Evolutionary conservation across 2,113 vertebrate species (phyloP).

Genomic region (Montifringilla adamsi): DNA sequence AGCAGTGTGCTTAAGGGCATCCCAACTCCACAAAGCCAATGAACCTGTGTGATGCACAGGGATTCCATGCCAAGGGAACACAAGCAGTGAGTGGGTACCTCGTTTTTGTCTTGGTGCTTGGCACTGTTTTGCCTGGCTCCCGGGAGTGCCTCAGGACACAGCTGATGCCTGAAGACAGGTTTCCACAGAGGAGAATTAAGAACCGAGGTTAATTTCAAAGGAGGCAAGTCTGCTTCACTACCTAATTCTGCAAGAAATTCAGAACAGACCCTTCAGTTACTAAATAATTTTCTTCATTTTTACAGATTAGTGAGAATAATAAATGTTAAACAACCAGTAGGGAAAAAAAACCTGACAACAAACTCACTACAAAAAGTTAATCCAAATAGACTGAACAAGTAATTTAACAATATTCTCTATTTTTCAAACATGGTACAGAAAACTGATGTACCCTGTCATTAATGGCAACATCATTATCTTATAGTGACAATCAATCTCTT

Average conservation of each 20-base stretch:
- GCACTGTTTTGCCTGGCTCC: conserved; percentile 28
- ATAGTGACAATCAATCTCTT: not conserved
- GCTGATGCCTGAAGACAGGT: conserved; percentile 88
- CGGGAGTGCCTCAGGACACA: conserved; percentile 64
- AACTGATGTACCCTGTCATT: not conserved
- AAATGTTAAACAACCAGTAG: not conserved
- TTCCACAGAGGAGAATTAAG: conserved; percentile 92
- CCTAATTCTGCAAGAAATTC: conserved; percentile 76
- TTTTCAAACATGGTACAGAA: not conserved
- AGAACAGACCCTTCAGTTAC: not conserved
- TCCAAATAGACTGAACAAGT: not conserved
- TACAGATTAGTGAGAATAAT: not conserved
- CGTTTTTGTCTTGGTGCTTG: conserved; percentile 19
- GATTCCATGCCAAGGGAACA: not conserved
- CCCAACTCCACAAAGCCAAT: not conserved
- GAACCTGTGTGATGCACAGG: accelerated
- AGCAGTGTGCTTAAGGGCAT: not conserved
- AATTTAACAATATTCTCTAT: not conserved
- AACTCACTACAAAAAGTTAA: not conserved
- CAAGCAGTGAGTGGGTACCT: conserved; percentile 56
- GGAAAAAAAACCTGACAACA: not conserved
- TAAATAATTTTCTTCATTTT: not conserved
- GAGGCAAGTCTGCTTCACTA: conserved; percentile 78
- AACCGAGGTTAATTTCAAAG: conserved; percentile 82
- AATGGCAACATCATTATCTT: not conserved